A percentile compares a stretch with the other conserved stretches of the same genome.
Evolutionary conservation across 2,888 invertebrate species (phyloP).

Genomic region (Stratiomys singularior): DNA sequence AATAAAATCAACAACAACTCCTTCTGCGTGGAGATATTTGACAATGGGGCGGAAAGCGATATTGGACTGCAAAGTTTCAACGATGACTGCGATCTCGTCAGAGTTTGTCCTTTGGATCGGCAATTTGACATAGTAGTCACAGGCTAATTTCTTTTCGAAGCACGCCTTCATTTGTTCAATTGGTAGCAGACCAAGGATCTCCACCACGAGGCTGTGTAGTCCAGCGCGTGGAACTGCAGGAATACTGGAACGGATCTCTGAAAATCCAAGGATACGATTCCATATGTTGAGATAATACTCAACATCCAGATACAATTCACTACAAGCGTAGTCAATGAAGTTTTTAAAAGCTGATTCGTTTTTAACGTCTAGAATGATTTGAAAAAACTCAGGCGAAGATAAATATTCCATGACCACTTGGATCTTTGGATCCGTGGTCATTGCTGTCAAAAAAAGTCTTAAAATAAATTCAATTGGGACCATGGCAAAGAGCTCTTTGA

Average conservation of each 20-base stretch:
- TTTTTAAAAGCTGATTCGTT: not conserved
- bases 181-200: constrained; percentile 46
- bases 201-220: constrained; percentile 30
- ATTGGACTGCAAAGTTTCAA: constrained; percentile 35
- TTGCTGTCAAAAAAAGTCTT: constrained; percentile 32
- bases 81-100: constrained; percentile 40
- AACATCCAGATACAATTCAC: constrained; percentile 44
- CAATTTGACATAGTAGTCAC: constrained; percentile 42
- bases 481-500: constrained; percentile 33
- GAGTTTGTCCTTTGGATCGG: constrained; percentile 45
- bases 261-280: constrained; percentile 44
- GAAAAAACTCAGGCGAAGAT: constrained; percentile 39
- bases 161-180: constrained; percentile 32
- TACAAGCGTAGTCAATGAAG: constrained; percentile 43
- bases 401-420: constrained; percentile 48
- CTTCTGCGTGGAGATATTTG: constrained; percentile 30
- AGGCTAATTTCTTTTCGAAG: constrained; percentile 41
- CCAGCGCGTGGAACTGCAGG: constrained; percentile 19
- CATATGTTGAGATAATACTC: constrained; percentile 47
- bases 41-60: constrained; percentile 33
- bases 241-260: constrained; percentile 20
- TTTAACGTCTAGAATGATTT: constrained; percentile 37
- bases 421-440: constrained; percentile 48
- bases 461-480: constrained; percentile 42
- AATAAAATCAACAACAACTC: constrained; percentile 46